These are phyloP conservation scores for Callorhinus ursinus DNA, from an alignment of 2,113 vertebrate genomes.

Conservation along the genomic window DNA sequence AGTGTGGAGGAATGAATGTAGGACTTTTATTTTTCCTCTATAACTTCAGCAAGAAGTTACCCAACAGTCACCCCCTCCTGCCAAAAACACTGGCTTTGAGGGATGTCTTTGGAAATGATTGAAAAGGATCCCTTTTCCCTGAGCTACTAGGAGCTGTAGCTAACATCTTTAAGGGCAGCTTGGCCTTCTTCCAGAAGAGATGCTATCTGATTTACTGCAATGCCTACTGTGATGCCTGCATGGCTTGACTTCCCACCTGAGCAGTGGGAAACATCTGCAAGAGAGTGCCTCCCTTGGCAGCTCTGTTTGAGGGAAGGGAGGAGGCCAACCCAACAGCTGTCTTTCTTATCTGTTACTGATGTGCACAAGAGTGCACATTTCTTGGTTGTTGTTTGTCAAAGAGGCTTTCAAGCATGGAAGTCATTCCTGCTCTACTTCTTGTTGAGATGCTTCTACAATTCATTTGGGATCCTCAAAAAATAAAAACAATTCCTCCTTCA, in stretches of 20 bases:
- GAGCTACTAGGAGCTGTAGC: background rate
- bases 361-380: conserved; percentile 26
- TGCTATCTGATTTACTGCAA: conserved; percentile 74
- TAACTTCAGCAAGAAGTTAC: conserved; percentile 53
- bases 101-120: conserved; percentile 54
- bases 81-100: conserved; percentile 58
- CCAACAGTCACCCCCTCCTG: conserved; percentile 28
- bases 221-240: conserved; percentile 63
- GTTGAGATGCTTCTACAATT: conserved; percentile 73
- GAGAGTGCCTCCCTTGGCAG: conserved; percentile 41
- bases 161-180: conserved; percentile 51
- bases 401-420: conserved; percentile 72
- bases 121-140: conserved; percentile 68
- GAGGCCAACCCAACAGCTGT: conserved; percentile 67
- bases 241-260: conserved; percentile 65
- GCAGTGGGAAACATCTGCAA: conserved; percentile 65
- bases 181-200: conserved; percentile 75
- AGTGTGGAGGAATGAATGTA: conserved; percentile 13
- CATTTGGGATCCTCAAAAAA: conserved; percentile 52
- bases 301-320: conserved; percentile 46
- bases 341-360: conserved; percentile 76
- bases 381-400: conserved; percentile 64
- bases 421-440: conserved; percentile 58
- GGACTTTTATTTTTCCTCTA: conserved; percentile 62
- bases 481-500: conserved; percentile 35